These are phyloP conservation scores for Linnaemya tessellans DNA, from an alignment of 2,888 invertebrate species.

Conservation along the genomic window DNA sequence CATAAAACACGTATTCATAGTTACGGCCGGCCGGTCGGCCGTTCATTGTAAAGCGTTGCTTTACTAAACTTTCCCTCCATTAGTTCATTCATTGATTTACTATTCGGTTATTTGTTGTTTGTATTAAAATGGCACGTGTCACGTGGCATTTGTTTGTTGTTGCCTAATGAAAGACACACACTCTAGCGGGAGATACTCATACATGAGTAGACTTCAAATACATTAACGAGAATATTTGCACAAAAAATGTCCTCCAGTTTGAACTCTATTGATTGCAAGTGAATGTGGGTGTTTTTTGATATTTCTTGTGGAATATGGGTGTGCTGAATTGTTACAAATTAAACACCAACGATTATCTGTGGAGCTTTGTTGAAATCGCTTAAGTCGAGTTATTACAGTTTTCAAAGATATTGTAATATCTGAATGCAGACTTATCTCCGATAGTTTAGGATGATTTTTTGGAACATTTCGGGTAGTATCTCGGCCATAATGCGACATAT, in stretches of 20 bases:
- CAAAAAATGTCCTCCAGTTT: conserved; percentile 31
- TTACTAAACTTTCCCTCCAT: conserved; percentile 9
- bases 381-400: too few relatives aligned
- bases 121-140: conserved; percentile 59
- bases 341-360: conserved; percentile 29
- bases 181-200: background rate
- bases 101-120: conserved; percentile 37
- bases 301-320: background rate
- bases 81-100: conserved; percentile 2
- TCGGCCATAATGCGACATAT: too few relatives aligned
- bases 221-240: conserved; percentile 33
- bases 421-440: too few relatives aligned
- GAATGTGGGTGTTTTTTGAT: background rate
- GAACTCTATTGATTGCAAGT: conserved; percentile 32
- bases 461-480: too few relatives aligned
- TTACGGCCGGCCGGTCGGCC: conserved; percentile 16
- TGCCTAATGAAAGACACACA: conserved; percentile 8
- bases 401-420: too few relatives aligned
- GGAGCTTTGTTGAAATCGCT: too few relatives aligned
- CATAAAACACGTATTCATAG: conserved; percentile 8
- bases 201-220: conserved; percentile 11
- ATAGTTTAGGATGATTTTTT: too few relatives aligned
- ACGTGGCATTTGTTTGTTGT: conserved; percentile 63
- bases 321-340: conserved; percentile 41
- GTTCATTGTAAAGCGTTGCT: conserved; percentile 3